phyloP scores from a whole-genome alignment of 2,888 invertebrate species.

The Mesorhabditis belari region DNA sequence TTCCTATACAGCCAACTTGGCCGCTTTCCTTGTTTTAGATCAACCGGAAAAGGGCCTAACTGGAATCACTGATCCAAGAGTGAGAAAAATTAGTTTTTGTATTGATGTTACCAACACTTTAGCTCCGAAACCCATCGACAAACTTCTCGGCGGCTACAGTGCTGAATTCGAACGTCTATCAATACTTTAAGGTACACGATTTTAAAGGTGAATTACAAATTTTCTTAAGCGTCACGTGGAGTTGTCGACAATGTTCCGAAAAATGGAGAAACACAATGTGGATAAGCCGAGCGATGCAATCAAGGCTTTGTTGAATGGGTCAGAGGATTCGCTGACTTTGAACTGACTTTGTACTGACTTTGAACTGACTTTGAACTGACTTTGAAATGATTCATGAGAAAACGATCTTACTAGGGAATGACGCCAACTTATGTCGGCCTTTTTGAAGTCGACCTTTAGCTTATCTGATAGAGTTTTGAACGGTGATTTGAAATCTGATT shows the following conservation, averaged over 20 bases:
- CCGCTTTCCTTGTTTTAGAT: constrained; percentile 96
- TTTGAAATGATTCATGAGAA: too few species aligned
- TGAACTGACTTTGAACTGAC: too few species aligned
- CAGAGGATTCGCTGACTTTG: too few species aligned
- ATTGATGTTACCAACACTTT: constrained; percentile 38
- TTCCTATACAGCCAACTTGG: constrained; percentile 97
- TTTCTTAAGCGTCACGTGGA: constrained; percentile 96
- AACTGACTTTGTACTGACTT: too few species aligned
- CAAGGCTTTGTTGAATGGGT: constrained; percentile 84
- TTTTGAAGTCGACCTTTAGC: too few species aligned
- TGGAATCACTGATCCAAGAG: constrained; percentile 95
- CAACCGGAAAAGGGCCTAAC: constrained; percentile 93
- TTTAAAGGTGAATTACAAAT: too few species aligned
- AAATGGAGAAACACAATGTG: constrained; percentile 93
- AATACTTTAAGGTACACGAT: constrained; percentile 80
- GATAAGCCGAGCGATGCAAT: constrained; percentile 88
- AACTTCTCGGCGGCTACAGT: constrained; percentile 96
- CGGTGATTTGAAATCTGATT: too few species aligned
- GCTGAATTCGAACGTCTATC: constrained; percentile 93
- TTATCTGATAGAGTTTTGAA: too few species aligned
- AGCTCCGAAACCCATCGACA: constrained; percentile 97
- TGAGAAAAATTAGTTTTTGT: constrained; percentile 57
- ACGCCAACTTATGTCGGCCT: too few species aligned
- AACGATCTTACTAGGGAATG: too few species aligned
- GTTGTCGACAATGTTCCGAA: constrained; percentile 91